Conservation (phyloP, 1,140 invertebrate genomes). For the Drosophila sp. region DNA sequence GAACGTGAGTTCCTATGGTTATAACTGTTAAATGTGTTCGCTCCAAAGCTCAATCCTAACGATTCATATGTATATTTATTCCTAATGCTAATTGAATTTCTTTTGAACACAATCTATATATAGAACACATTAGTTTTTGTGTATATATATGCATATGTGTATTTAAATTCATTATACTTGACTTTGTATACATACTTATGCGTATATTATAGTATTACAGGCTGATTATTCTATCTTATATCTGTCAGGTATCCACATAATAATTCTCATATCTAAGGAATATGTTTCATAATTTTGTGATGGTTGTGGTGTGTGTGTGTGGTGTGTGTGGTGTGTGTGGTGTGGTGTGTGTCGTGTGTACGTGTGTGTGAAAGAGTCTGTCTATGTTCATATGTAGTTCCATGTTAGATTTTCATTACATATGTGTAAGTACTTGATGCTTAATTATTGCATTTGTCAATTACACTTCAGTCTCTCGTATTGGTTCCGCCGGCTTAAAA, state of each 20-base stretch:
- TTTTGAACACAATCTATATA: too few relatives aligned
- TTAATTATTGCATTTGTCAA: constrained; percentile 72
- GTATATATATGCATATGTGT: too few relatives aligned
- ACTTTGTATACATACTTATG: neutral
- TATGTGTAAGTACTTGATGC: constrained; percentile 54
- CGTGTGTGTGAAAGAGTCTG: neutral
- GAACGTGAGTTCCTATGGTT: too few relatives aligned
- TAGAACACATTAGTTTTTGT: too few relatives aligned
- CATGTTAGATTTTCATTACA: constrained; percentile 52
- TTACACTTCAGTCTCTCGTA: constrained; percentile 89
- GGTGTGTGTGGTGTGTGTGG: neutral
- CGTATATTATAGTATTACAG: too few relatives aligned
- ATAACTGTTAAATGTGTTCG: too few relatives aligned
- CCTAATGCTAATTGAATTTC: too few relatives aligned
- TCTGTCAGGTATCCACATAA: too few relatives aligned
- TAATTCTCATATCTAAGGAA: neutral
- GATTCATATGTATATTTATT: too few relatives aligned
- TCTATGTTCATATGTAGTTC: constrained; percentile 15
- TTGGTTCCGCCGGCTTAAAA: constrained; percentile 89
- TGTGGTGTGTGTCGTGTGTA: neutral
- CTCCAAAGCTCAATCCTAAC: too few relatives aligned
- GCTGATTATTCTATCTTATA: too few relatives aligned
- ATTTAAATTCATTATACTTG: too few relatives aligned
- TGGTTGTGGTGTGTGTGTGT: neutral
- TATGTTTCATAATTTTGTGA: constrained; percentile 18